A percentile compares a stretch with the other conserved stretches of the same genome.
Conservation (phyloP, 2,888 invertebrate species). For the Leptinotarsa peninsularis region DNA sequence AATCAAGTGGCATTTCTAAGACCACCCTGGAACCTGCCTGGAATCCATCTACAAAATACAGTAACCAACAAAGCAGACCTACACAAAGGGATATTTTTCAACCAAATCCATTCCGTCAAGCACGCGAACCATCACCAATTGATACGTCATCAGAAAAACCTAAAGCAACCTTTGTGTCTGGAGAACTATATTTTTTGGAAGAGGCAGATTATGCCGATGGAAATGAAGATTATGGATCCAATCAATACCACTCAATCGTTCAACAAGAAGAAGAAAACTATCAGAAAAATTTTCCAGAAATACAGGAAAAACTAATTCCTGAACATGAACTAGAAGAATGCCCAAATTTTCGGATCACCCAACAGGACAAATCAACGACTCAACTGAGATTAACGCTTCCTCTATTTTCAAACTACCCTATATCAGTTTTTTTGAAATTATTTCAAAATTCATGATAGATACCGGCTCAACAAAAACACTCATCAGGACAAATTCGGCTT, state of each 20-base stretch:
- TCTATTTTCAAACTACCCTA: not conserved
- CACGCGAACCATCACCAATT: too few relatives aligned
- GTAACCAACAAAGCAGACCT: not conserved
- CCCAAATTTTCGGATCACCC: not conserved
- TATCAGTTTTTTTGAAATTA: not conserved
- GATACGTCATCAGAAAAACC: too few relatives aligned
- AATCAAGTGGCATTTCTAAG: not conserved
- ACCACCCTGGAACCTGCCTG: not conserved
- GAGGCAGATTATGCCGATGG: too few relatives aligned
- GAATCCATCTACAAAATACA: not conserved
- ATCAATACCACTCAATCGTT: too few relatives aligned
- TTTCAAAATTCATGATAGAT: not conserved
- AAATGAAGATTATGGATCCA: too few relatives aligned
- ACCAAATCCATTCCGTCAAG: too few relatives aligned
- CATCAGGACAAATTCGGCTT: not conserved
- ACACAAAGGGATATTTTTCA: too few relatives aligned
- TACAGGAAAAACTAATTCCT: not conserved
- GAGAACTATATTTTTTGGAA: too few relatives aligned
- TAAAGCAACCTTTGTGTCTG: too few relatives aligned
- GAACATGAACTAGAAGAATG: not conserved
- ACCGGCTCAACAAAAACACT: not conserved
- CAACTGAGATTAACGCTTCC: not conserved
- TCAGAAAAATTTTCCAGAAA: not conserved
- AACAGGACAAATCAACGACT: not conserved
- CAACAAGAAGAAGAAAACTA: too few relatives aligned